A percentile compares a stretch with the other conserved stretches of the same genome.
These are phyloP conservation scores for Chirona hameri DNA, from an alignment of 2,888 invertebrate species.

Conservation along the genomic window DNA sequence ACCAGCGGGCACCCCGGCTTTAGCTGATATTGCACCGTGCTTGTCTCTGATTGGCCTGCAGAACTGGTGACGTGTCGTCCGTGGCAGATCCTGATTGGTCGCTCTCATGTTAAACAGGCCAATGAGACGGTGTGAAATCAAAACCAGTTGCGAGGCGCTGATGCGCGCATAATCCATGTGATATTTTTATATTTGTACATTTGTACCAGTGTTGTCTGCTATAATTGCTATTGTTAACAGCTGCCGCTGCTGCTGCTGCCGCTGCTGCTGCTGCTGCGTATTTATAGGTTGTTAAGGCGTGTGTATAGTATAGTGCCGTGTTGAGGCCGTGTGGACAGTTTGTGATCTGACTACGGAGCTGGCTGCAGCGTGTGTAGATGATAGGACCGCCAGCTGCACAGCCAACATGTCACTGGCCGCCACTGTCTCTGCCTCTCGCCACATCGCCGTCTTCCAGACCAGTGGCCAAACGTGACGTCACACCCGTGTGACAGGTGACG, in stretches of 20 bases:
- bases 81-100: neutral
- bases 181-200: constrained; percentile 11
- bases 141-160: neutral
- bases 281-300: neutral
- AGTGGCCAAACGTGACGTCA: neutral
- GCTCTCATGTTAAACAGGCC: neutral
- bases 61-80: neutral
- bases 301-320: neutral
- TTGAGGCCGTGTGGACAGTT: neutral
- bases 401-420: too few species aligned
- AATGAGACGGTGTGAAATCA: neutral
- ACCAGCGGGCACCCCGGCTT: too few species aligned
- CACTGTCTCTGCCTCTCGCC: neutral
- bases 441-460: neutral
- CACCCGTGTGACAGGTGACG: too few species aligned
- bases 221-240: neutral
- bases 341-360: neutral
- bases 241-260: neutral
- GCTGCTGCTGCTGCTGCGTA: neutral
- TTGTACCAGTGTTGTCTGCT: neutral
- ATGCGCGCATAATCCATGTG: neutral
- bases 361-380: neutral
- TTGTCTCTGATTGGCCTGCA: neutral
- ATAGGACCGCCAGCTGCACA: neutral
- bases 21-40: neutral